phyloP scores from a whole-genome alignment of 2,888 invertebrate species.

The Malthinus seriepunctatus region DNA sequence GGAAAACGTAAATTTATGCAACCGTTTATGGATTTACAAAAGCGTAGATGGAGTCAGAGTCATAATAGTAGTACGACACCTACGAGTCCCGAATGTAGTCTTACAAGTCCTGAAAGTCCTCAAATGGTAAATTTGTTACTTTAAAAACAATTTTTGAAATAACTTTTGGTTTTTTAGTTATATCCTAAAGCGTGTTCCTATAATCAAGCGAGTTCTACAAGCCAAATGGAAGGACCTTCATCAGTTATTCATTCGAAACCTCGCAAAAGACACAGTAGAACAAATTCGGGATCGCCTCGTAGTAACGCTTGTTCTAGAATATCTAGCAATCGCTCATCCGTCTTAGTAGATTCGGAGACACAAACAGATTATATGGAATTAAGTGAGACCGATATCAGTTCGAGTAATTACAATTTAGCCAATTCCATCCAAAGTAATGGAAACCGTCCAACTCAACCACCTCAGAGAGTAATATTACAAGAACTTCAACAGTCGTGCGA shows the following conservation, averaged over 20 bases:
- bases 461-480: constrained; percentile 50
- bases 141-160: background rate
- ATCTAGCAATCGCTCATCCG: constrained; percentile 43
- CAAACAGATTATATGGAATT: constrained; percentile 69
- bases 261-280: constrained; percentile 63
- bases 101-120: constrained; percentile 56
- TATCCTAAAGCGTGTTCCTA: constrained; percentile 64
- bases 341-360: constrained; percentile 65
- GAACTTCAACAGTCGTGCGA: constrained; percentile 43
- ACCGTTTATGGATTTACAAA: constrained; percentile 47
- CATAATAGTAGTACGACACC: constrained; percentile 52
- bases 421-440: constrained; percentile 37
- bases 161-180: constrained; percentile 47
- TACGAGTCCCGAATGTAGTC: constrained; percentile 54
- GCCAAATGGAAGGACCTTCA: constrained; percentile 62
- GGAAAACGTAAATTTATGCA: constrained; percentile 40
- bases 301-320: constrained; percentile 46
- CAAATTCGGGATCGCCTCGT: constrained; percentile 62
- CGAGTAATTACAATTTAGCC: constrained; percentile 52
- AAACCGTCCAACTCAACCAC: constrained; percentile 34
- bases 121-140: constrained; percentile 44
- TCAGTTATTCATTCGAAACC: constrained; percentile 48
- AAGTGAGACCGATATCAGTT: constrained; percentile 64
- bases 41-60: constrained; percentile 47
- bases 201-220: constrained; percentile 61